A percentile compares a stretch with the other conserved stretches of the same genome.
Conservation (phyloP, 2,888 invertebrate genomes). For the Octonoba sinensis region DNA sequence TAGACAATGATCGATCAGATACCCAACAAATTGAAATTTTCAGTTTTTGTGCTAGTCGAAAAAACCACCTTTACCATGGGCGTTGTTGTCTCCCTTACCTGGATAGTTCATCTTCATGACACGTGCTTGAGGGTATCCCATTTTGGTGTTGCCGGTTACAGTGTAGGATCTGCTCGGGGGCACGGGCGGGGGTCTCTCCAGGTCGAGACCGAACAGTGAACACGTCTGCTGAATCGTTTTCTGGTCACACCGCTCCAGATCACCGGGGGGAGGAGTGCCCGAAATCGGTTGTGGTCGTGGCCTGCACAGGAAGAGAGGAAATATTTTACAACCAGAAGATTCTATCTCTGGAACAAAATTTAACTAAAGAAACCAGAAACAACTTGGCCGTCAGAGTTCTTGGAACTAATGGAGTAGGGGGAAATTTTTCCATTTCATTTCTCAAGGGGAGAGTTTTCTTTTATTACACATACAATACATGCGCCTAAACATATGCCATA, state of each 20-base stretch:
- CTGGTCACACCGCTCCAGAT: slow-evolving; percentile 87
- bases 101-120: slow-evolving; percentile 91
- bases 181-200: slow-evolving; percentile 91
- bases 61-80: too few relatives aligned
- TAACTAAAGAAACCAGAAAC: too few relatives aligned
- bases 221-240: slow-evolving; percentile 92
- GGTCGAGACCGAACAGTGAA: slow-evolving; percentile 88
- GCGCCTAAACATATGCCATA: too few relatives aligned
- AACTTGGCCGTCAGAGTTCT: too few relatives aligned
- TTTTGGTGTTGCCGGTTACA: slow-evolving; percentile 88
- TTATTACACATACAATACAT: too few relatives aligned
- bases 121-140: slow-evolving; percentile 92
- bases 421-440: too few relatives aligned
- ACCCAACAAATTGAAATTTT: neutral
- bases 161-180: slow-evolving; percentile 92
- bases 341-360: too few relatives aligned
- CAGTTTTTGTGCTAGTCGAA: too few relatives aligned
- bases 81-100: slow-evolving; percentile 72
- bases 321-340: too few relatives aligned
- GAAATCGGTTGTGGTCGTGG: slow-evolving; percentile 91
- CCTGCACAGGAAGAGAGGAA: slow-evolving; percentile 69
- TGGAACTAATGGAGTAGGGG: too few relatives aligned
- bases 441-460: too few relatives aligned
- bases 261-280: slow-evolving; percentile 84
- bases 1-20: neutral